These are phyloP conservation scores for Semotilus atromaculatus DNA, from an alignment of 2,797 vertebrate species.

Conservation along the genomic window DNA sequence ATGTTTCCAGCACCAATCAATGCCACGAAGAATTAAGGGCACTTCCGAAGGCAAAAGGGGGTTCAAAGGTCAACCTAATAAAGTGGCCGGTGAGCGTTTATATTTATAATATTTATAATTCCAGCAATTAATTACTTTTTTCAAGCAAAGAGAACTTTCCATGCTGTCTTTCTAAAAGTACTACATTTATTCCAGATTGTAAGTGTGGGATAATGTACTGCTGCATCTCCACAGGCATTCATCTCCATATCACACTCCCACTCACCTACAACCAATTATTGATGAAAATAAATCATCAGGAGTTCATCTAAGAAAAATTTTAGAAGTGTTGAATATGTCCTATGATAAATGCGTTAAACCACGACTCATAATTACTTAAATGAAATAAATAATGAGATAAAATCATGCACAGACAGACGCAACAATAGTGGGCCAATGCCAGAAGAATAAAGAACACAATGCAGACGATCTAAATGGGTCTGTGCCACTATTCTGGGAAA, in stretches of 20 bases:
- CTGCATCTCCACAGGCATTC: conserved; percentile 2
- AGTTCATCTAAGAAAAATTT: conserved; percentile 22
- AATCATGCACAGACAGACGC: not conserved
- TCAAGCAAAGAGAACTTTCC: not conserved
- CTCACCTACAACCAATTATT: conserved; percentile 3
- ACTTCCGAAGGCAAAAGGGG: no score
- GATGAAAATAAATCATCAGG: conserved; percentile 12
- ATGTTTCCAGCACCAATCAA: no score
- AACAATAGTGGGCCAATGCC: not conserved
- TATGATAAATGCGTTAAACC: conserved; percentile 10
- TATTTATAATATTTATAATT: not conserved
- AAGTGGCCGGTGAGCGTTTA: no score
- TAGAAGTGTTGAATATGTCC: conserved; percentile 13
- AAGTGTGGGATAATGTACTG: not conserved
- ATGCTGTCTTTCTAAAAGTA: not conserved
- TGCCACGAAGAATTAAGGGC: no score
- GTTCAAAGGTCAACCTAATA: no score
- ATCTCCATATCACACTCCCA: conserved; percentile 30
- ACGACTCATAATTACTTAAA: conserved; percentile 11
- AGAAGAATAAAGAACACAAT: not conserved
- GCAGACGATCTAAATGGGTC: not conserved
- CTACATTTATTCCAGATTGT: conserved; percentile 10
- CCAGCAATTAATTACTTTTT: not conserved
- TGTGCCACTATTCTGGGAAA: not conserved
- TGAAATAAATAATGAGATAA: conserved; percentile 26